Evolutionary conservation across 1,140 invertebrate genomes (phyloP), one percentile per base, ranked within the genome.

Genomic region (Amphibalanus amphitrite): DNA sequence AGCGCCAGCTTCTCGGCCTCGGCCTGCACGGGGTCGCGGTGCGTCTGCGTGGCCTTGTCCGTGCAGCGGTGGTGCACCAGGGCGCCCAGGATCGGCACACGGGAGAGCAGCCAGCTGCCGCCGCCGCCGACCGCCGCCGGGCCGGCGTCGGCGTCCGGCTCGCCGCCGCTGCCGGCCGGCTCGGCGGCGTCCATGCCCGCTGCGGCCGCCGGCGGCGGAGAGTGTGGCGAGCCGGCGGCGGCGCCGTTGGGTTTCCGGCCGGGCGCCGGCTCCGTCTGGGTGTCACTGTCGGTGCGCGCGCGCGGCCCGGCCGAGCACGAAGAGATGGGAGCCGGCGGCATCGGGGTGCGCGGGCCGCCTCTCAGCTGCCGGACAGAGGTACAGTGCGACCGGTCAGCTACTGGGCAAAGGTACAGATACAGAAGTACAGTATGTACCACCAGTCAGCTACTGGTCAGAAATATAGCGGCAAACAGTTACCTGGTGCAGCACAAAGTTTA

Each of bases 31-130:
- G 65, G 65, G n/a, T 67, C 65, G 65, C 65, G 65, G 65, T 28
- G 65, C 65, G 65, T 67, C 65, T 67, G 65, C 65, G 65, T 67
- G n/a, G 65, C 65, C 65, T 67, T 67, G 65, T 67, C 65, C 10
- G 65, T 59, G 20, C 47, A 59, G 47, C 47, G 47, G 47, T 59
- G 47, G 47, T 59, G 47, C 47, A 59, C 47, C 47, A 59, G 47
- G 10, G 47, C 47, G 47, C 47, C 47, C 47, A 59, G 47, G 1
- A 59, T 8, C 47, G 47, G 47, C 47, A 59, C 47, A 20, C 47
- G 47, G 1, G 47, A 59, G 10, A 59, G 47, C 6, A 59, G 47
- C 1, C 47, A 59, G 47, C 47, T n/a, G n/a, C n/a, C 47, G 47
- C 13, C 47, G 47, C 13, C 47, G 47, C 47, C 1, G 10, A 23